Base-by-base conservation (phyloP, 2,113 vertebrate species). In the Cyanoramphus novaezelandiae region DNA sequence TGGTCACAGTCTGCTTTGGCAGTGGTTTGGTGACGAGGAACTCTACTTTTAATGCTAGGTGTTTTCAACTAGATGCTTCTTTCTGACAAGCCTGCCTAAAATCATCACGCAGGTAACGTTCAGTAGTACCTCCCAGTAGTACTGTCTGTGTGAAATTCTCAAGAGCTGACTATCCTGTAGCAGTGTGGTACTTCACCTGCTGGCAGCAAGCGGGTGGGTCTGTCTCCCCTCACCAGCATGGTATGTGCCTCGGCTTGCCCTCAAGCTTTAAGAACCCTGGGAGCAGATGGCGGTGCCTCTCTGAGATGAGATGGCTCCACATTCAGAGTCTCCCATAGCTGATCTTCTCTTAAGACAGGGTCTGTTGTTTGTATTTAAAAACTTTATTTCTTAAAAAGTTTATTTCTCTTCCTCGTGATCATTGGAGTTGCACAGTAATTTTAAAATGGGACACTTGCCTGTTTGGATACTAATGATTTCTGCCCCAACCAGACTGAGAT, bases 361-460 rank as follows among this genome's bases (percentile, higher is more conserved):
- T 86, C 16, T 9, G 12, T 15, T 47, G 25, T 18, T 18, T 69
- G 78, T 47, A 62, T 27, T 62, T 37, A 62, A 62, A 91, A 94
- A 93, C 69, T 50, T 50, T 50, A 46, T 46, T 46, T 46, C 46
- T 46, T 20, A 46, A 20, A 93, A 94, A 93, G 76, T 83, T 92
- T 93, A 82, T 93, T 90, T 91, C 76, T 79, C 23, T 74, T 77
- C n/a, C 63, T 81, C 23, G 2, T 41, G 28, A 82, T 41, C 11
- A 3, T 28, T 50, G 52, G 50, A 64, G 39, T 46, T 53, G 10
- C 50, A 91, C 44, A 76, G 35, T 67, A 37, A 63, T 70, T 90
- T 72, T 81, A 78, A 78, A 93, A 91, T 80, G 44, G 41, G 64
- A 69, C 71, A 77, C 13, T 3, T 41, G 3, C 5, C 17, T 5